These are phyloP conservation scores for Perognathus longimembris DNA, from an alignment of 2,113 vertebrate species.

Conservation along the genomic window DNA sequence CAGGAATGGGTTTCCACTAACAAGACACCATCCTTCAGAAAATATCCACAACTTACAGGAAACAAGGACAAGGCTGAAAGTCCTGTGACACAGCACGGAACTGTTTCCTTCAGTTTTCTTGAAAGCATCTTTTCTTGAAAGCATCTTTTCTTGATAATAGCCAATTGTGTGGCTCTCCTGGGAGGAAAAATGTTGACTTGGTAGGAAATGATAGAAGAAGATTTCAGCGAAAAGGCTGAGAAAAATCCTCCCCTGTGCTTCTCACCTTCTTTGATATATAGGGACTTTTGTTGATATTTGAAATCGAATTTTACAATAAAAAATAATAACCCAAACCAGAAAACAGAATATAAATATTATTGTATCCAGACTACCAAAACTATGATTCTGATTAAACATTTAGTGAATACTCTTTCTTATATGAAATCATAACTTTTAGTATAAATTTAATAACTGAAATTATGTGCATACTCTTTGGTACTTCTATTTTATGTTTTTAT, in stretches of 20 bases:
- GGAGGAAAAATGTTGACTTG: neutral
- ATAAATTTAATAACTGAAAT: too few relatives aligned
- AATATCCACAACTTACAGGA: neutral
- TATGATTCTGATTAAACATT: too few relatives aligned
- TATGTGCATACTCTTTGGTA: too few relatives aligned
- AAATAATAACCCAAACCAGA: too few relatives aligned
- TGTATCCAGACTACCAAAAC: too few relatives aligned
- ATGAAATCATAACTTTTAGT: too few relatives aligned
- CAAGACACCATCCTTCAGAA: neutral
- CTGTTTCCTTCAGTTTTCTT: neutral
- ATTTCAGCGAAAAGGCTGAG: conserved; percentile 8
- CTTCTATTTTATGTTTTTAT: too few relatives aligned
- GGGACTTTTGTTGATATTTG: too few relatives aligned
- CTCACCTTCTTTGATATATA: neutral
- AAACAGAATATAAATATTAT: too few relatives aligned
- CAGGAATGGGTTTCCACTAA: neutral
- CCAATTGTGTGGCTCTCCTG: neutral
- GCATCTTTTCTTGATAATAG: neutral
- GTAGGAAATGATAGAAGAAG: neutral
- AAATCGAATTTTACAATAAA: too few relatives aligned
- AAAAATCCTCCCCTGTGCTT: neutral
- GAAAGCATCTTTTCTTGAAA: neutral
- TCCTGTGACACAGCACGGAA: neutral
- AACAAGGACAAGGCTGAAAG: neutral
- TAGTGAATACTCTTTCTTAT: too few relatives aligned